phyloP scores from a whole-genome alignment of 2,888 invertebrate species.

The Formica aserva region DNA sequence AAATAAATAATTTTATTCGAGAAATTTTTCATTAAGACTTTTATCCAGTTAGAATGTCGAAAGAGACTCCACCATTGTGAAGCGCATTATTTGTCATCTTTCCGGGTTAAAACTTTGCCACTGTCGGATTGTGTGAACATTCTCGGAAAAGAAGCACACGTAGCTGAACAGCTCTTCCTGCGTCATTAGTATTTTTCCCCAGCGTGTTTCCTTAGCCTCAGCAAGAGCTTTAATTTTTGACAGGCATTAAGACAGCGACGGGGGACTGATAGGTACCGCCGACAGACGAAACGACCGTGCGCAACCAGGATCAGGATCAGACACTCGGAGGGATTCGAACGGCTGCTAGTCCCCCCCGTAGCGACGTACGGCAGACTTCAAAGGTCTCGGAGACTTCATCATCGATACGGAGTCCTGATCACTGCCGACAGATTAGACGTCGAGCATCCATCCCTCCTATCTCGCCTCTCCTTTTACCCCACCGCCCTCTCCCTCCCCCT shows the following conservation, averaged over 20 bases:
- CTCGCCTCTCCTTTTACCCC: neutral
- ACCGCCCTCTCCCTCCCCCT: neutral
- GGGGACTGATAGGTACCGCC: conserved; percentile 73
- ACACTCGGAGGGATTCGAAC: conserved; percentile 74
- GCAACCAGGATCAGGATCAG: conserved; percentile 78
- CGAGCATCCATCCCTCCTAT: conserved; percentile 58
- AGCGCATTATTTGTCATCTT: neutral
- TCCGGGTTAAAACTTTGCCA: too few relatives aligned
- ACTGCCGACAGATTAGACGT: conserved; percentile 85
- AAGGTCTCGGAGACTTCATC: conserved; percentile 85
- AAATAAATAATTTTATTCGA: too few relatives aligned
- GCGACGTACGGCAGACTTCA: conserved; percentile 83
- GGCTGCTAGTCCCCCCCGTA: conserved; percentile 80
- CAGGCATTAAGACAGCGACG: conserved; percentile 81
- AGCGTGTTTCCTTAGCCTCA: conserved; percentile 16
- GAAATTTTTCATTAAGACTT: too few relatives aligned
- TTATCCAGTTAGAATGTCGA: too few relatives aligned
- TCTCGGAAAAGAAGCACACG: neutral
- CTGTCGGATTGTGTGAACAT: neutral
- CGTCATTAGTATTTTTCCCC: conserved; percentile 64
- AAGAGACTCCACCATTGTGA: too few relatives aligned
- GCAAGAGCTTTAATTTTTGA: conserved; percentile 78
- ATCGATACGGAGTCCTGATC: conserved; percentile 85
- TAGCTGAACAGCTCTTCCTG: neutral
- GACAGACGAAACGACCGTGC: conserved; percentile 78